These are phyloP conservation scores for Drosophila mauritiana DNA, from an alignment of 1,140 invertebrate species.

Conservation along the genomic window DNA sequence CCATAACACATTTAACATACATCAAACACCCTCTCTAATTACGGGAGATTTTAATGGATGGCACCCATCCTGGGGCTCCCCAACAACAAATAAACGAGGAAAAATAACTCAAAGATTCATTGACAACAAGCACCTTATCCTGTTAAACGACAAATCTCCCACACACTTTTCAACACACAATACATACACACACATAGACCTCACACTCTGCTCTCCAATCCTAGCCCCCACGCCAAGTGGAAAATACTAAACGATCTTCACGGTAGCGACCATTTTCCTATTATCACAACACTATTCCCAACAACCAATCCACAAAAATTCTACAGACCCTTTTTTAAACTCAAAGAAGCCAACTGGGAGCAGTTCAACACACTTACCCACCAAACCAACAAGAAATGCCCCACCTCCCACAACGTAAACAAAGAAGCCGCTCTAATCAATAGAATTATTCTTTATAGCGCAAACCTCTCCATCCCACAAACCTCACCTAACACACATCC, in stretches of 20 bases:
- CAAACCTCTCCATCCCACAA: no score
- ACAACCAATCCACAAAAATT: conserved; percentile 4
- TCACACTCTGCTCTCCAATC: conserved; percentile 1
- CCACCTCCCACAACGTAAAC: no score
- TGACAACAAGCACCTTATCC: neutral
- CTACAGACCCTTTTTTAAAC: neutral
- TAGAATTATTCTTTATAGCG: no score
- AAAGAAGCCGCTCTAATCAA: conserved; percentile 11
- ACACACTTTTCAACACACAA: conserved; percentile 26
- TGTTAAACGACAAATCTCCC: conserved; percentile 5
- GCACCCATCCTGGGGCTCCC: neutral
- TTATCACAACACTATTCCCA: conserved; percentile 21
- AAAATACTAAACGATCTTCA: conserved; percentile 32
- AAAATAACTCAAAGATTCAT: conserved; percentile 14
- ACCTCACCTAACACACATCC: no score
- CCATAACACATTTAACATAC: no score
- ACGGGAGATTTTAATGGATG: no score
- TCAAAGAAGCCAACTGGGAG: conserved; percentile 26
- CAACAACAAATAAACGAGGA: conserved; percentile 20
- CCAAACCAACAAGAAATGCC: conserved; percentile 8
- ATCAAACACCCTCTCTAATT: no score
- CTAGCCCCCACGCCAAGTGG: conserved; percentile 22
- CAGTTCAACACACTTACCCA: neutral
- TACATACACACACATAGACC: neutral
- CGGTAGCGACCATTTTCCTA: neutral